Base-by-base conservation (phyloP, 2,888 invertebrate genomes). In the Cheilosia vulpina region DNA sequence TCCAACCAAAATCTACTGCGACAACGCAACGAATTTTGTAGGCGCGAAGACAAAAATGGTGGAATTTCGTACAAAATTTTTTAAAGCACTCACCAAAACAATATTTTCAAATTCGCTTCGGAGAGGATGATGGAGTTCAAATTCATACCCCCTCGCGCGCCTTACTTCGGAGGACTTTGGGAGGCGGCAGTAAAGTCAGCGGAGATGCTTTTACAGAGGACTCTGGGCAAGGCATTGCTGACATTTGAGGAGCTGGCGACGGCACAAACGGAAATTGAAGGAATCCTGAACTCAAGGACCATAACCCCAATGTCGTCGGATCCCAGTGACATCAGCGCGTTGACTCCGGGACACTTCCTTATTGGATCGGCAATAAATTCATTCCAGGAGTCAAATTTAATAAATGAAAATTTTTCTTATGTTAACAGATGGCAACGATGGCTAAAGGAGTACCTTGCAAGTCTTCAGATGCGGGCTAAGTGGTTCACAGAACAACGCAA, bases 341-440 rank as follows among this genome's bases (percentile, higher is more conserved):
- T 57, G 17, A 57, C 57, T 34, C 53, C 53, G 15, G 53, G 27
- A 27, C 53, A 53, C 17, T 53, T 53, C 24, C 17, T 53, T 4
- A 27, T 53, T 15, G 24, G 53, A 53, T 50, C 50, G 19, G 11
- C 50, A 3, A 50, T 21, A 3, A 24, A 19, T 50, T 50, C 21
- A 11, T 50, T 24, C 21, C 21, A 50, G 21, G 50, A 50, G 21
- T 24, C 21, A 50, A 50, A 24, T 50, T 24, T 21, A 50, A 19
- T 24, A 11, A 21, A 21, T 11, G 7, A 50, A 0, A 50, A 11
- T 21, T 13, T 50, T 50, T 50, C 21, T 43, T 21, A 50, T 50
- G 13, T 50, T 11, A 50, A 50, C 50, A 21, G 19, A 50, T 24
- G 50, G 50, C 50, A 50, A 21, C 21, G 50, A 43, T 43, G 19